Conservation (phyloP, 2,888 invertebrate genomes). For the Drosophila mimetica region DNA sequence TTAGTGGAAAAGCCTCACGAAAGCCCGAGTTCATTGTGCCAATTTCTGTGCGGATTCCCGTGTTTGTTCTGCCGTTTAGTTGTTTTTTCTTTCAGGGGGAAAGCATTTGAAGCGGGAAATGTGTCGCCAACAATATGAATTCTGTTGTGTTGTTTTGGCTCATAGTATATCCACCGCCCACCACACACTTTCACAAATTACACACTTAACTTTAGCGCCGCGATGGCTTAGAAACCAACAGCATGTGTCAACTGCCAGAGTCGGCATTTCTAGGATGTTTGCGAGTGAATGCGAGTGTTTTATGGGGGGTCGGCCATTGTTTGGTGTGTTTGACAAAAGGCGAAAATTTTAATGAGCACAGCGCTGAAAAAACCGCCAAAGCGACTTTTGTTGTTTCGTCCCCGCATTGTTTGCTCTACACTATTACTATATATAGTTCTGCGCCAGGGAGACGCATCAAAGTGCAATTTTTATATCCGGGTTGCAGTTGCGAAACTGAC, state of each 20-base stretch:
- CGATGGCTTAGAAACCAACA: constrained; percentile 54
- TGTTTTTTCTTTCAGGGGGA: constrained; percentile 11
- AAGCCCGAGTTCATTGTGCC: constrained; percentile 72
- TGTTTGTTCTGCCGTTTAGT: constrained; percentile 47
- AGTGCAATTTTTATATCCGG: constrained; percentile 78
- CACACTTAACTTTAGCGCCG: constrained; percentile 70
- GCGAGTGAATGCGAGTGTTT: constrained; percentile 2
- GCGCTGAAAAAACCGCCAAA: constrained; percentile 52
- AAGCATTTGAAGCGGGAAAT: constrained; percentile 51
- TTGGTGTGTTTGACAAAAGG: constrained; percentile 55
- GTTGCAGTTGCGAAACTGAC: constrained; percentile 49
- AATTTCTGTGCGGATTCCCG: constrained; percentile 49
- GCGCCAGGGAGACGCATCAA: constrained; percentile 62
- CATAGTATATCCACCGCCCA: constrained; percentile 25
- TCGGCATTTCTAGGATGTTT: constrained; percentile 35
- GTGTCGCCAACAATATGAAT: constrained; percentile 70
- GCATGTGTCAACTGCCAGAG: constrained; percentile 64
- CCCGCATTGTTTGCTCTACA: constrained; percentile 56
- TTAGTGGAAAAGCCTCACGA: constrained; percentile 47
- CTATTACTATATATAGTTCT: constrained; percentile 37
- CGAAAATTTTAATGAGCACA: constrained; percentile 73
- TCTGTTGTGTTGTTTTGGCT: constrained; percentile 42
- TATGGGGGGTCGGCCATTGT: constrained; percentile 29
- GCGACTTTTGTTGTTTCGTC: constrained; percentile 70
- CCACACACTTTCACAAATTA: constrained; percentile 73